These are phyloP conservation scores for Stenodema calcarata DNA, from an alignment of 2,888 invertebrate species.

Conservation along the genomic window DNA sequence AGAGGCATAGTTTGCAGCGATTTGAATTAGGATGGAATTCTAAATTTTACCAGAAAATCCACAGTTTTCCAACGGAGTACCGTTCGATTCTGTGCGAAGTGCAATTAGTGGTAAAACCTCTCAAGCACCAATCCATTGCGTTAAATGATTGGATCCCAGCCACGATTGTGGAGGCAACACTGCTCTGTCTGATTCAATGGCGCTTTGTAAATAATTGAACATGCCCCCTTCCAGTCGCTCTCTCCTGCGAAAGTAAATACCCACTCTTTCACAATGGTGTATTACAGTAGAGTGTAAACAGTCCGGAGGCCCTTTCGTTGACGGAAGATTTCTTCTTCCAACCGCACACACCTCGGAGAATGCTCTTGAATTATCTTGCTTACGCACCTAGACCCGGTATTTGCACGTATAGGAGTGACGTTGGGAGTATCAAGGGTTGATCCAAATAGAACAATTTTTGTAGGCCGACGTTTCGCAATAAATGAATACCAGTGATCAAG, in stretches of 20 bases:
- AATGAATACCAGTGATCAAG: too few relatives aligned
- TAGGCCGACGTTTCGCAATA: too few relatives aligned
- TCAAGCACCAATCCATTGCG: not conserved
- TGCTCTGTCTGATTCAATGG: not conserved
- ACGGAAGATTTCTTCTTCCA: not conserved
- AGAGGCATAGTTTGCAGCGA: too few relatives aligned
- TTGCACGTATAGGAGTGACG: too few relatives aligned
- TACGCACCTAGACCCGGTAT: too few relatives aligned
- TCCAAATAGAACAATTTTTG: too few relatives aligned
- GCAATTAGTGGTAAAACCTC: not conserved
- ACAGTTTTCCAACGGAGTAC: too few relatives aligned
- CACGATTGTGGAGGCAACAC: not conserved
- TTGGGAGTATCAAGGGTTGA: too few relatives aligned
- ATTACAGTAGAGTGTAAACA: not conserved
- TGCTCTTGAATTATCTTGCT: too few relatives aligned
- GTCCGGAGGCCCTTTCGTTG: not conserved
- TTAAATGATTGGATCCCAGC: slow-evolving; percentile 5
- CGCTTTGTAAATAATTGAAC: slow-evolving; percentile 7
- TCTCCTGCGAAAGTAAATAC: not conserved
- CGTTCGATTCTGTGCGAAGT: too few relatives aligned
- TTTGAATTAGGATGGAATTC: too few relatives aligned
- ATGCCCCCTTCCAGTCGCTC: not conserved
- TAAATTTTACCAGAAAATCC: too few relatives aligned
- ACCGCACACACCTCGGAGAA: not conserved
- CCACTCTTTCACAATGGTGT: not conserved